Base-by-base conservation (phyloP, 1,140 invertebrate species). In the Halesus radiatus region DNA sequence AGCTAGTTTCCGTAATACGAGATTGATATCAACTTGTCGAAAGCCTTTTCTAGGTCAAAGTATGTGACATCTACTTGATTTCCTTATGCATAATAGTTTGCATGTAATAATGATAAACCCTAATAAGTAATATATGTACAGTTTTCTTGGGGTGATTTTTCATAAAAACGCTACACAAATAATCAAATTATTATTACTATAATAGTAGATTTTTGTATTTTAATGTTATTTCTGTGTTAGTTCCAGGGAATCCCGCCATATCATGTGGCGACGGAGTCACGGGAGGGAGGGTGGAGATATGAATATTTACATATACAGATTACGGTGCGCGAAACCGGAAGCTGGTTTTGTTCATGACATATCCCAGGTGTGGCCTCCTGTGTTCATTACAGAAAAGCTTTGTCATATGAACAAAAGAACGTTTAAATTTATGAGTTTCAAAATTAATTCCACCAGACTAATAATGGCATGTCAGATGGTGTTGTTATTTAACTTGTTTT, bases 301-400 rank as follows among this genome's bases (percentile, higher is more conserved):
- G 10, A 13, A 13, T 50, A 72, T 53, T 72, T 72, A 45, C 68
- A 50, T n/a, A 54, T 22, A 72, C 22, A 45, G 68, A 72, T 72
- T 72, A 72, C 50, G n/a, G 68, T 18, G 62, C 45, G 37, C 45
- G 37, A 52, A 72, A 72, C n/a, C 68, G 68, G 68, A 72, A 26
- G 50, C 45, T 53, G 68, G 68, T 72, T 72, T 52, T 20, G 45
- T 72, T 70, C 52, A 72, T 72, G 68, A 54, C 68, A 54, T 72
- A 72, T 72, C 54, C n/a, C 45, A 72, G 50, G 4, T 29, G 50
- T 53, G 50, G n/a, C 68, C 68, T 52, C 16, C 64, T 37, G 29
- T 72, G 50, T 72, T 72, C 54, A 72, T 66, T 15, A 54, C 45
- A 52, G 50, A 29, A 26, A 10, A 22, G 26, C 50, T 72, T 53